These are phyloP conservation scores for Drosophila bipectinata DNA, from an alignment of 1,140 invertebrate species.

Conservation along the genomic window DNA sequence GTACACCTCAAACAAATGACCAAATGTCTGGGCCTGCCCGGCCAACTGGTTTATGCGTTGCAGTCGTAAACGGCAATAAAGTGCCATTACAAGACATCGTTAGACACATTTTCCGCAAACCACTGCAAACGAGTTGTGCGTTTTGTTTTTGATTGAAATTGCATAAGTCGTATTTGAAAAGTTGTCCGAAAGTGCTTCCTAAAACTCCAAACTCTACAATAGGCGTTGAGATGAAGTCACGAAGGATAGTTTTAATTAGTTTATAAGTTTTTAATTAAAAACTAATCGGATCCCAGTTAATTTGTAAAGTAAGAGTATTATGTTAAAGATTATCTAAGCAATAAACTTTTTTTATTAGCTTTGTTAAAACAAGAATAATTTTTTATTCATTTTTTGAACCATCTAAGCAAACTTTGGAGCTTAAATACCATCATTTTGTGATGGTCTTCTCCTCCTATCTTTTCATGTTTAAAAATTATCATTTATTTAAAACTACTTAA, in stretches of 20 bases:
- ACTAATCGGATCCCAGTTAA: not conserved
- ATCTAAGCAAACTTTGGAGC: too few relatives aligned
- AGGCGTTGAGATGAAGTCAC: not conserved
- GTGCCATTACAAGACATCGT: constrained; percentile 47
- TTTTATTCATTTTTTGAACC: too few relatives aligned
- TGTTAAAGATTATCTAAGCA: not conserved
- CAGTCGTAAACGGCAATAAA: constrained; percentile 37
- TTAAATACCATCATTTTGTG: too few relatives aligned
- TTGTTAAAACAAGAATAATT: too few relatives aligned
- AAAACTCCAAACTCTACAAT: constrained; percentile 42
- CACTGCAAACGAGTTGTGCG: constrained; percentile 58
- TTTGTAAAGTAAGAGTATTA: too few relatives aligned
- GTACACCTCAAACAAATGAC: constrained; percentile 52
- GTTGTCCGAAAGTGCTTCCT: constrained; percentile 57
- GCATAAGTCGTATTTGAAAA: constrained; percentile 51
- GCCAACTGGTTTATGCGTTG: constrained; percentile 69
- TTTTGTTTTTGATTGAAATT: constrained; percentile 55
- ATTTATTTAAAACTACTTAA: not conserved
- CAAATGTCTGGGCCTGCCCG: constrained; percentile 37
- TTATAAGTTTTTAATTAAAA: not conserved
- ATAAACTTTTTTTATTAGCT: not conserved
- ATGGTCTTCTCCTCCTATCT: too few relatives aligned
- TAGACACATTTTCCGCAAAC: constrained; percentile 61
- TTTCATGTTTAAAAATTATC: too few relatives aligned
- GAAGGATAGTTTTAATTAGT: not conserved